Conservation (phyloP, 2,113 vertebrate genomes). For the Microtus montanus region DNA sequence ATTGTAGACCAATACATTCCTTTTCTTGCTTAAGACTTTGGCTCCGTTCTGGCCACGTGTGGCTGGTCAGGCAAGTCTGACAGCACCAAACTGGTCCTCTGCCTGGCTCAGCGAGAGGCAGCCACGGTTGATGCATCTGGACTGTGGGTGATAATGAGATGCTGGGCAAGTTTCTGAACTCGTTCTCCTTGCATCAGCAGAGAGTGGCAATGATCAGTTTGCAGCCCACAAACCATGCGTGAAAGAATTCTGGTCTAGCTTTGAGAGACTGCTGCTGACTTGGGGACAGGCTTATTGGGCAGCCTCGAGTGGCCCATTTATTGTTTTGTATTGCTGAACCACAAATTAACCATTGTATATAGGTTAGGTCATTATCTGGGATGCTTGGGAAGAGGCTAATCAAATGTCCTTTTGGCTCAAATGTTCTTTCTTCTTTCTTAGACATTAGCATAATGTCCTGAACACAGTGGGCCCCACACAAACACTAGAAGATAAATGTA, state of each 20-base stretch:
- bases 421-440: neutral
- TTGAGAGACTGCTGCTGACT: neutral
- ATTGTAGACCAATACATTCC: neutral
- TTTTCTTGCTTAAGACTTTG: neutral
- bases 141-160: neutral
- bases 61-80: neutral
- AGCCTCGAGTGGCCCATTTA: neutral
- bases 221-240: neutral
- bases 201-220: neutral
- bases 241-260: neutral
- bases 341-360: neutral
- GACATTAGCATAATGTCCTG: neutral
- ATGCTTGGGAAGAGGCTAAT: neutral
- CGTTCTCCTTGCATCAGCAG: neutral
- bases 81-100: neutral
- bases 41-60: neutral
- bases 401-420: neutral
- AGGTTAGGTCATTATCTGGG: neutral
- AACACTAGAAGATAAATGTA: neutral
- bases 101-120: neutral
- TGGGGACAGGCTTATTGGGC: neutral
- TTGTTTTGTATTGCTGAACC: neutral
- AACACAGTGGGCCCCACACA: neutral
- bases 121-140: neutral
- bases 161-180: neutral